A percentile compares a stretch with the other conserved stretches of the same genome.
phyloP scores from a whole-genome alignment of 2,113 vertebrate species.

The Agapornis roseicollis region DNA sequence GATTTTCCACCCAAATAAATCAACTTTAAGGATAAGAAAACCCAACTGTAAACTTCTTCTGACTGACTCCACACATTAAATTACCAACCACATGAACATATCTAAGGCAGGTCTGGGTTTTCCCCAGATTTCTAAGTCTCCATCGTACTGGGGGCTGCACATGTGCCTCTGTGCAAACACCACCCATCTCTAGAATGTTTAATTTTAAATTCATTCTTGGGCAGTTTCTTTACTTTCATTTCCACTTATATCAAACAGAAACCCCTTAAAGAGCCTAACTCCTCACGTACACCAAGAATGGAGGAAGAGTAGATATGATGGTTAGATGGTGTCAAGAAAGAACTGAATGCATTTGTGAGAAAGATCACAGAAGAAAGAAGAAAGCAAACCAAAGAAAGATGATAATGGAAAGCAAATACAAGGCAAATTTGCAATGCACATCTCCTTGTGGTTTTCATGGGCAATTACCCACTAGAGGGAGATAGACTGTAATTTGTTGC shows the following conservation, averaged over 20 bases:
- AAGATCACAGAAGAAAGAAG: not conserved
- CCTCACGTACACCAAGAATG: not conserved
- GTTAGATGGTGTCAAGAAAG: not conserved
- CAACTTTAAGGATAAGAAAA: conserved; percentile 18
- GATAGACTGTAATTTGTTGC: not conserved
- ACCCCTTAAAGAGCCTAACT: not conserved
- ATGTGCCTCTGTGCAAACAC: not conserved
- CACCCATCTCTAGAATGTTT: not conserved
- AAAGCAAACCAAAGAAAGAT: not conserved
- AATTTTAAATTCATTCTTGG: not conserved
- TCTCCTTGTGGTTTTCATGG: not conserved
- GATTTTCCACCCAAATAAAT: conserved; percentile 36
- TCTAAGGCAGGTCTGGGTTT: not conserved
- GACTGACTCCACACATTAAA: not conserved
- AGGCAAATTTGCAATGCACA: not conserved
- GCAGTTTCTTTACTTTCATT: conserved; percentile 8
- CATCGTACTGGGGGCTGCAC: not conserved
- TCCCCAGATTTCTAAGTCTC: not conserved
- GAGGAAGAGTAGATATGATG: not conserved
- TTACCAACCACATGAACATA: not conserved
- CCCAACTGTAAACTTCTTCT: not conserved
- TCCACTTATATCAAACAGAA: not conserved
- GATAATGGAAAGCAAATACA: not conserved
- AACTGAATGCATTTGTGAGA: not conserved
- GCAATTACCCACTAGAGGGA: conserved; percentile 50